Evolutionary conservation across 30 jellyfish, hydroid and myxozoan species (phyloP).

Genomic region (Phacellophora camtschatica): DNA sequence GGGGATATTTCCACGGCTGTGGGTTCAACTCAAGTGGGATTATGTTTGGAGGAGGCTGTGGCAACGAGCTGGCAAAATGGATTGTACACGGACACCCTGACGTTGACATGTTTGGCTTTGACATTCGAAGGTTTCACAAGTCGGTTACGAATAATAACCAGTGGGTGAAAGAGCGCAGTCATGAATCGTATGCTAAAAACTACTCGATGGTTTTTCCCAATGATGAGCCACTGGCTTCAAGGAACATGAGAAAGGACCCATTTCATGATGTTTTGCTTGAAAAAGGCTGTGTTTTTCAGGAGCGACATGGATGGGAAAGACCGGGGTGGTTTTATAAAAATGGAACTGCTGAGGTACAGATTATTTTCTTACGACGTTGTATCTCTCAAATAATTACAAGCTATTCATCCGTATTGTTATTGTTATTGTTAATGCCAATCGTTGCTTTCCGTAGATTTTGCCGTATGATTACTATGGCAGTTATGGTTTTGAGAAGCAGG

Average conservation of each 20-base stretch:
- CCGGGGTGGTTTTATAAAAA: constrained; percentile 91
- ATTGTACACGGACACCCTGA: constrained; percentile 92
- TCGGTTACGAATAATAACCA: constrained; percentile 63
- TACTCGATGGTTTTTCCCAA: constrained; percentile 91
- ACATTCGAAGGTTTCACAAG: constrained; percentile 89
- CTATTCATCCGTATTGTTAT: no score
- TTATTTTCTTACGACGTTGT: no score
- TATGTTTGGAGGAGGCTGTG: constrained; percentile 97
- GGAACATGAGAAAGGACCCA: constrained; percentile 96
- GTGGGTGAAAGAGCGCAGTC: constrained; percentile 94
- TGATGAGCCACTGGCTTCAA: constrained; percentile 97
- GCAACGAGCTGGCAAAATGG: constrained; percentile 96
- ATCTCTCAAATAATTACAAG: no score
- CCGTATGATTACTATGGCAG: constrained; percentile 89
- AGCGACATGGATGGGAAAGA: constrained; percentile 99
- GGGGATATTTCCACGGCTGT: constrained; percentile 91
- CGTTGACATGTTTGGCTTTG: constrained; percentile 89
- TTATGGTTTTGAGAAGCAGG: constrained; percentile 59
- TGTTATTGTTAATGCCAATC: no score
- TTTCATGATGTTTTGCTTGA: constrained; percentile 81
- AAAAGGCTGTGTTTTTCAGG: constrained; percentile 93
- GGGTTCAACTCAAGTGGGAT: constrained; percentile 98
- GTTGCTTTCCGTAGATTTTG: constrained; percentile 58
- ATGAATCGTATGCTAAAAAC: constrained; percentile 95
- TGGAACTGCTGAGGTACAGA: constrained; percentile 82